These are phyloP conservation scores for Eira barbara DNA, from an alignment of 2,113 vertebrate species.

Conservation along the genomic window DNA sequence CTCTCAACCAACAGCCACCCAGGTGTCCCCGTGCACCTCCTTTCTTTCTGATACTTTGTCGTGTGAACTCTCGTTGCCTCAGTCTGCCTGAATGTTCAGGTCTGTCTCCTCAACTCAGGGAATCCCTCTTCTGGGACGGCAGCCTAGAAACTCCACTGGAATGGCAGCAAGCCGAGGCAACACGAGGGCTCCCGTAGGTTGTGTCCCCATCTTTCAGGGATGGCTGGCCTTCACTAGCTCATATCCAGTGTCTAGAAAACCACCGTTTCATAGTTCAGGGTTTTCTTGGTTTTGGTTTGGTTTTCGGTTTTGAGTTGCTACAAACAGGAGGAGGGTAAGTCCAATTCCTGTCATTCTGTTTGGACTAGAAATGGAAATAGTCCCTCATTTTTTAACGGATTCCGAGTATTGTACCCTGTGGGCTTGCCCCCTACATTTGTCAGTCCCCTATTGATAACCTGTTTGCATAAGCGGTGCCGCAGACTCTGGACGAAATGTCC, in stretches of 20 bases:
- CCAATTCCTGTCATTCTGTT: not conserved
- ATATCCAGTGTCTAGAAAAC: not conserved
- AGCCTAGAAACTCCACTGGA: not conserved
- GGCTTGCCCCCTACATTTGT: not conserved
- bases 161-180: not conserved
- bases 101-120: not conserved
- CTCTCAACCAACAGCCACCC: not conserved
- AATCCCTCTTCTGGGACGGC: not conserved
- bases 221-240: not conserved
- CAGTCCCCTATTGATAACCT: not conserved
- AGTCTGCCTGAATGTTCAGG: not conserved
- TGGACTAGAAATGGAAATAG: not conserved
- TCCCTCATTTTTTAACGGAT: not conserved
- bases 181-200: accelerated
- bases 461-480: not conserved
- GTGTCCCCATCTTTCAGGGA: not conserved
- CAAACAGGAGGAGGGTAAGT: not conserved
- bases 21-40: not conserved
- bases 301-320: not conserved
- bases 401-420: not conserved
- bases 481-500: not conserved
- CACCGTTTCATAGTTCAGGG: not conserved
- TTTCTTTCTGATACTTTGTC: not conserved
- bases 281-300: not conserved
- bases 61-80: not conserved